Evolutionary conservation across 2,797 vertebrate species (phyloP).

Genomic region (Sebastes alutus): DNA sequence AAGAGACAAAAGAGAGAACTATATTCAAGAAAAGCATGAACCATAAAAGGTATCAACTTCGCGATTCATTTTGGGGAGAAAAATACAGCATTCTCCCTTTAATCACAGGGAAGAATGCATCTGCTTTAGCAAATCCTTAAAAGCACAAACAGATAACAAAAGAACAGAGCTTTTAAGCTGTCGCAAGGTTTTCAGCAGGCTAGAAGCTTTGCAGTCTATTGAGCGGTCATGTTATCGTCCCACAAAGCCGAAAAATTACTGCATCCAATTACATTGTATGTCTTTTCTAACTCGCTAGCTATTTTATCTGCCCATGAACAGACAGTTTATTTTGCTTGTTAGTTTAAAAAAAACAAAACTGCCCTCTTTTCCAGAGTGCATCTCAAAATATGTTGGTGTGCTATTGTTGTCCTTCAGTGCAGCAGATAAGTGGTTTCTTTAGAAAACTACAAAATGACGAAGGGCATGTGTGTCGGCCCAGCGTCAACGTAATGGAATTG

Average conservation of each 20-base stretch:
- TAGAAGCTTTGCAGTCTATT: constrained; percentile 54
- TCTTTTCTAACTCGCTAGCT: constrained; percentile 12
- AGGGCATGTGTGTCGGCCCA: neutral
- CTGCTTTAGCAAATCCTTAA: constrained; percentile 61
- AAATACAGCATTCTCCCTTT: constrained; percentile 45
- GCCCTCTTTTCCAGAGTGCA: neutral
- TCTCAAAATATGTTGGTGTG: neutral
- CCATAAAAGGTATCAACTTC: constrained; percentile 38
- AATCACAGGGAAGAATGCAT: constrained; percentile 57
- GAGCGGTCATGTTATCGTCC: constrained; percentile 39
- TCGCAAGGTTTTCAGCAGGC: constrained; percentile 50
- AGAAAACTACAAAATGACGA: neutral
- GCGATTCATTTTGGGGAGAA: constrained; percentile 35
- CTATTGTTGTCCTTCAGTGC: neutral
- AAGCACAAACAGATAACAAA: constrained; percentile 61
- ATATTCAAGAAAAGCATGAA: constrained; percentile 24
- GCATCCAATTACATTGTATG: constrained; percentile 12
- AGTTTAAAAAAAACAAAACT: neutral
- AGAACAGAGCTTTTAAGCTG: constrained; percentile 67
- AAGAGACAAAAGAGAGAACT: constrained; percentile 28
- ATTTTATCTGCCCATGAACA: constrained; percentile 39
- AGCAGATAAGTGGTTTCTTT: neutral
- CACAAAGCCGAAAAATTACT: constrained; percentile 44
- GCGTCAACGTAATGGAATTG: neutral
- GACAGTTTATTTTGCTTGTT: constrained; percentile 30